Percentiles rank a stretch among this genome's conserved stretches.
Conservation (phyloP, 2,888 invertebrate genomes). For the Blera fallax region DNA sequence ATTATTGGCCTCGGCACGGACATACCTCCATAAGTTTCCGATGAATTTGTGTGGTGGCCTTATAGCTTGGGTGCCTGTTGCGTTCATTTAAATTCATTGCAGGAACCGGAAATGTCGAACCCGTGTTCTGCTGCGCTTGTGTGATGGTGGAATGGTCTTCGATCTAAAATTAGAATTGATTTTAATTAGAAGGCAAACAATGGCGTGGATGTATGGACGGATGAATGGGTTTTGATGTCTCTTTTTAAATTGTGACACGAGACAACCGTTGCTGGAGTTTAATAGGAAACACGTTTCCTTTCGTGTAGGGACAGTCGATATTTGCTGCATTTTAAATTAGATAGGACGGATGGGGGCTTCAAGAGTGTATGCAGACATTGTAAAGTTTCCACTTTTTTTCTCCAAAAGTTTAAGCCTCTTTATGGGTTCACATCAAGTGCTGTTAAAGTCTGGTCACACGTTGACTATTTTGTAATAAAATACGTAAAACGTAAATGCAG, state of each 20-base stretch:
- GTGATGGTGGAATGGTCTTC: constrained; percentile 39
- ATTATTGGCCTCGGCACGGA: constrained; percentile 38
- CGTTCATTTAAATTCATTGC: constrained; percentile 63
- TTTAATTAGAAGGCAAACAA: constrained; percentile 60
- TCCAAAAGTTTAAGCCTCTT: neutral
- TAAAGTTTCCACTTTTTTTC: neutral
- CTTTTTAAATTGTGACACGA: constrained; percentile 60
- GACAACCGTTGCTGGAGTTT: constrained; percentile 39
- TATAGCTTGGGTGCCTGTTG: constrained; percentile 8
- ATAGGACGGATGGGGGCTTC: neutral
- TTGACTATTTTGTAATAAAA: too few species aligned
- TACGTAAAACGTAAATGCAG: too few species aligned
- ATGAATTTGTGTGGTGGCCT: constrained; percentile 18
- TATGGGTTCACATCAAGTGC: too few species aligned
- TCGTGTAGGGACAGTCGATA: neutral
- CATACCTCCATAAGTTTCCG: constrained; percentile 14
- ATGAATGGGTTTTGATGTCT: constrained; percentile 35
- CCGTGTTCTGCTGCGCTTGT: constrained; percentile 55
- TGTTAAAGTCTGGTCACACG: too few species aligned
- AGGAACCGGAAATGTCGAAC: constrained; percentile 72
- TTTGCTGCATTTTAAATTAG: constrained; percentile 52
- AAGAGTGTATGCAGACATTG: neutral
- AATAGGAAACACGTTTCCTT: constrained; percentile 45
- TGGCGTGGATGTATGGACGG: constrained; percentile 2
- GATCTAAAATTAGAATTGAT: constrained; percentile 66